Evolutionary conservation across 2,888 invertebrate species (phyloP).

Genomic region (Nesidiocoris tenuis): DNA sequence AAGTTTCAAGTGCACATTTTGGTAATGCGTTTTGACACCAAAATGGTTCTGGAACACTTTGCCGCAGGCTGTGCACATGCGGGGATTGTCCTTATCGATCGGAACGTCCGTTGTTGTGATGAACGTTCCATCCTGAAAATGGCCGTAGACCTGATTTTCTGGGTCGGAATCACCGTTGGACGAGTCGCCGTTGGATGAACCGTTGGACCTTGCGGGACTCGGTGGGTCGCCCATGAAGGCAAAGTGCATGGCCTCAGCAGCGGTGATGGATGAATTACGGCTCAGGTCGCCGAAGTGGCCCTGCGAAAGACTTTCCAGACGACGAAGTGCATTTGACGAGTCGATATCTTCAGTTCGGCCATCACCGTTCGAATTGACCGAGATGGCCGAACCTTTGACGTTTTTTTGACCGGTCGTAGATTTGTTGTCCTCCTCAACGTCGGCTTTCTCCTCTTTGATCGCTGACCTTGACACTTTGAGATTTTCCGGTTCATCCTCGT

Average conservation of each 20-base stretch:
- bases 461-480: constrained; percentile 17
- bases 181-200: constrained; percentile 61
- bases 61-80: constrained; percentile 87
- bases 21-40: constrained; percentile 90
- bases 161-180: constrained; percentile 62
- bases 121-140: constrained; percentile 68
- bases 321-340: constrained; percentile 70
- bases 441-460: constrained; percentile 1
- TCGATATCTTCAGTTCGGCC: constrained; percentile 54
- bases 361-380: constrained; percentile 48
- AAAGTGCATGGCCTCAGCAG: constrained; percentile 14
- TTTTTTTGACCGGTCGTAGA: constrained; percentile 5
- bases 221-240: constrained; percentile 58
- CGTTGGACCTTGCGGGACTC: constrained; percentile 63
- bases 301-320: constrained; percentile 76
- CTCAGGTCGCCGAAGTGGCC: constrained; percentile 66
- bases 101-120: constrained; percentile 79
- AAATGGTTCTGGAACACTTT: constrained; percentile 92
- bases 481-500: constrained; percentile 31
- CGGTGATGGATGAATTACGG: constrained; percentile 46
- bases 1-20: constrained; percentile 90
- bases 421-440: constrained; percentile 19
- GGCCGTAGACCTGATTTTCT: constrained; percentile 67
- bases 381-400: constrained; percentile 36
- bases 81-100: constrained; percentile 86